phyloP scores from a whole-genome alignment of 2,888 invertebrate genomes.

The Diploptera punctata region DNA sequence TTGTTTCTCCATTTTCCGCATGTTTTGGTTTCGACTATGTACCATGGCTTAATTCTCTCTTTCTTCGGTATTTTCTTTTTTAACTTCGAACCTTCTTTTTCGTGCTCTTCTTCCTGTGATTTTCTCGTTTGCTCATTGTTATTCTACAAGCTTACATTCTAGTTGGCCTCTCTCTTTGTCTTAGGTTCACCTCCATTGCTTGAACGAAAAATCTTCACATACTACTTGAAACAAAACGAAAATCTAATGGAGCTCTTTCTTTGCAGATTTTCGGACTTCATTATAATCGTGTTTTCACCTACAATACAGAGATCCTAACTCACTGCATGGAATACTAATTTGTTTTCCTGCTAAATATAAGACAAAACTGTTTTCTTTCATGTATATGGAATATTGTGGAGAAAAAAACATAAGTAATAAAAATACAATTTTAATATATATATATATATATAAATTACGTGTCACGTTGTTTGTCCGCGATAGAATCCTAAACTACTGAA shows the following conservation, averaged over 20 bases:
- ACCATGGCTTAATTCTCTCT: background rate
- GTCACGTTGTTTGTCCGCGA: no score
- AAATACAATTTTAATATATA: no score
- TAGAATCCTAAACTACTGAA: no score
- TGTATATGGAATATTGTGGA: no score
- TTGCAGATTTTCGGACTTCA: background rate
- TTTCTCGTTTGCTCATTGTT: slow-evolving; percentile 14
- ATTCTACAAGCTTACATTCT: background rate
- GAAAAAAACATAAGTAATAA: no score
- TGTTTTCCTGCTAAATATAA: no score
- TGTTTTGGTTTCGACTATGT: slow-evolving; percentile 8
- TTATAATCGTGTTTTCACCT: background rate
- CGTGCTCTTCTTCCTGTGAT: background rate
- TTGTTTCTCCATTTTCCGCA: slow-evolving; percentile 12
- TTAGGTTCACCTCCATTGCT: background rate
- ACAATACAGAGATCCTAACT: background rate
- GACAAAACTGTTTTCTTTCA: no score
- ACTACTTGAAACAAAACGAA: slow-evolving; percentile 1
- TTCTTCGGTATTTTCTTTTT: background rate
- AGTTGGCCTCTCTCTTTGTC: slow-evolving; percentile 1
- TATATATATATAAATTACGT: no score
- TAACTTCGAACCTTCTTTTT: no score
- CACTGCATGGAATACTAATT: background rate
- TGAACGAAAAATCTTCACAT: background rate
- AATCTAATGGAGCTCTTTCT: no score